These are phyloP conservation scores for Chymomyza amoena DNA, from an alignment of 2,888 invertebrate genomes.

Conservation along the genomic window DNA sequence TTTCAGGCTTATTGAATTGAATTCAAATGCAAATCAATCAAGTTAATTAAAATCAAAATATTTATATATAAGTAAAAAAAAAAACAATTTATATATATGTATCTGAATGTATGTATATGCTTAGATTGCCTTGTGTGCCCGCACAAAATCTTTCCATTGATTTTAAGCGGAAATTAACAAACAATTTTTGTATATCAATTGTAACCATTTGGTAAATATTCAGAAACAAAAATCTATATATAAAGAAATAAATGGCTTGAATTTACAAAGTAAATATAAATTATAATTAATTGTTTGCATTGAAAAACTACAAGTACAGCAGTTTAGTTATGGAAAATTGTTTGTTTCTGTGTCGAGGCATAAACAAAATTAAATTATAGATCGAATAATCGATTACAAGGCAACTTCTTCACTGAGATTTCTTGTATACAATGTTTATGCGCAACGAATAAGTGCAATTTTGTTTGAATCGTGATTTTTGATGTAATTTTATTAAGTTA, in stretches of 20 bases:
- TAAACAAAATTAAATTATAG: background rate
- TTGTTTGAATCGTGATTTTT: too few species aligned
- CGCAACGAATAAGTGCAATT: background rate
- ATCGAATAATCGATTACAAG: background rate
- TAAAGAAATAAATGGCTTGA: background rate
- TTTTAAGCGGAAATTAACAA: conserved; percentile 10
- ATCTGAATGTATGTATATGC: background rate
- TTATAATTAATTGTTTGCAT: too few species aligned
- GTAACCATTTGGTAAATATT: background rate
- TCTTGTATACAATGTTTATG: background rate
- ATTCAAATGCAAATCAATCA: conserved; percentile 50
- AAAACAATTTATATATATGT: background rate
- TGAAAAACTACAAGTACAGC: background rate
- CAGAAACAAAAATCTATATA: background rate
- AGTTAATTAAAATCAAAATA: conserved; percentile 14
- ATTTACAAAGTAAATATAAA: too few species aligned
- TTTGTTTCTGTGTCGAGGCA: background rate
- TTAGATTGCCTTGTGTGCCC: conserved; percentile 28
- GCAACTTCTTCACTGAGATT: background rate
- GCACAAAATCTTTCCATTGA: conserved; percentile 38
- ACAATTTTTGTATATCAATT: background rate
- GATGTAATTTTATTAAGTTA: too few species aligned
- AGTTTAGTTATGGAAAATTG: background rate
- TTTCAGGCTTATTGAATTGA: conserved; percentile 14
- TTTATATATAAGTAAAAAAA: conserved; percentile 16